A percentile compares a stretch with the other conserved stretches of the same genome.
Conservation (phyloP, 2,888 invertebrate species). For the Campaea margaritaria region DNA sequence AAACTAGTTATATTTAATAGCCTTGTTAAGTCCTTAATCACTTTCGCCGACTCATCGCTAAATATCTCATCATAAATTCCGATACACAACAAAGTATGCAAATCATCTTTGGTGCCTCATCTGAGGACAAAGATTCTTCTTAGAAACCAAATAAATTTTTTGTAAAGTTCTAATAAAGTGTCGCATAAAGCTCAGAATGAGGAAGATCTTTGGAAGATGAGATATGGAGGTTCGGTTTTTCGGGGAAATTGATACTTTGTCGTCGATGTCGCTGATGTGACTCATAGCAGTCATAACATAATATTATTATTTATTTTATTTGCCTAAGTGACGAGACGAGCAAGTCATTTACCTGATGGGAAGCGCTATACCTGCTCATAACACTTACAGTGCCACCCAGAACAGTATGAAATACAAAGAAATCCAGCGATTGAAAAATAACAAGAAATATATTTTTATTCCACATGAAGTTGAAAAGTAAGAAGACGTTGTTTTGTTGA, state of each 20-base stretch:
- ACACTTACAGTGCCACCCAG: no score
- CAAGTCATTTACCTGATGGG: no score
- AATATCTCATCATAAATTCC: slow-evolving; percentile 49
- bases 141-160: slow-evolving; percentile 70
- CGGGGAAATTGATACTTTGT: slow-evolving; percentile 38
- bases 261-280: slow-evolving; percentile 24
- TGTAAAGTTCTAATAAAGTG: slow-evolving; percentile 76
- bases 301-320: no score
- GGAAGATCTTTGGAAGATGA: slow-evolving; percentile 43
- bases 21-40: slow-evolving; percentile 13
- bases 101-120: slow-evolving; percentile 48
- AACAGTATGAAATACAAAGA: no score
- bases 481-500: no score
- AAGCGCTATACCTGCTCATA: no score
- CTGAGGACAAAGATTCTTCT: slow-evolving; percentile 73
- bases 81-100: slow-evolving; percentile 61
- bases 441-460: no score
- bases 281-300: no score
- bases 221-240: slow-evolving; percentile 32
- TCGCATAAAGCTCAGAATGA: slow-evolving; percentile 77
- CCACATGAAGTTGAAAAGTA: no score
- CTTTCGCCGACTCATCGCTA: slow-evolving; percentile 36
- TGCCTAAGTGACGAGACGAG: no score
- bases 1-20: slow-evolving; percentile 11
- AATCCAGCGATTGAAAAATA: no score